phyloP scores from a whole-genome alignment of 2,113 vertebrate species.

The Gila orcuttii region DNA sequence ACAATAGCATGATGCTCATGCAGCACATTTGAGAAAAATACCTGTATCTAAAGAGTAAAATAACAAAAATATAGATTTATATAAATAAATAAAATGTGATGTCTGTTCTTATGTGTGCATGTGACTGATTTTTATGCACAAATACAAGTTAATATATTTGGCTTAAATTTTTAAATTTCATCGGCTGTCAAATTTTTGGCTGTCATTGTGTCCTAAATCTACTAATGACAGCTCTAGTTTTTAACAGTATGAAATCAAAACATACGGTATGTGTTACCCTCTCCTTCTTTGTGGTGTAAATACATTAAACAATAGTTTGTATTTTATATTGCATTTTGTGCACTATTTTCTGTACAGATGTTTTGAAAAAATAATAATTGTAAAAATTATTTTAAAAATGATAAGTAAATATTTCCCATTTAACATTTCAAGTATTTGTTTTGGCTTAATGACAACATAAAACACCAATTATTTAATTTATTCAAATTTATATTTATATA shows the following conservation, averaged over 20 bases:
- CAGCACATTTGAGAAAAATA: background rate
- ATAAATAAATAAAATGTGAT: background rate
- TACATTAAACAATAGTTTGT: no score
- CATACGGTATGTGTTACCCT: no score
- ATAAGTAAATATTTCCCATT: no score
- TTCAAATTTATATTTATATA: no score
- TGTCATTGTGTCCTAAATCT: no score
- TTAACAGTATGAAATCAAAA: no score
- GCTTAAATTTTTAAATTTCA: no score
- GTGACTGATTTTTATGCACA: background rate
- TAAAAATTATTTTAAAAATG: no score
- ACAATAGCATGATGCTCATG: conserved; percentile 7
- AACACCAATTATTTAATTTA: background rate
- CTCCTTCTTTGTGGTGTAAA: no score
- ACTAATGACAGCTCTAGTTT: no score
- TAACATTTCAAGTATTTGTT: no score
- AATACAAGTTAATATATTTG: background rate
- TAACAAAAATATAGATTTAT: background rate
- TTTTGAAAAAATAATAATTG: background rate
- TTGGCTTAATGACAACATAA: background rate
- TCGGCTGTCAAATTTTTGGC: no score
- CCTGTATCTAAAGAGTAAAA: background rate
- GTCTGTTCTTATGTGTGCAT: background rate
- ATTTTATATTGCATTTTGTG: background rate
- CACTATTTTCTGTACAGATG: background rate